phyloP scores from a whole-genome alignment of 2,113 vertebrate species.

The Eurystomus gularis region DNA sequence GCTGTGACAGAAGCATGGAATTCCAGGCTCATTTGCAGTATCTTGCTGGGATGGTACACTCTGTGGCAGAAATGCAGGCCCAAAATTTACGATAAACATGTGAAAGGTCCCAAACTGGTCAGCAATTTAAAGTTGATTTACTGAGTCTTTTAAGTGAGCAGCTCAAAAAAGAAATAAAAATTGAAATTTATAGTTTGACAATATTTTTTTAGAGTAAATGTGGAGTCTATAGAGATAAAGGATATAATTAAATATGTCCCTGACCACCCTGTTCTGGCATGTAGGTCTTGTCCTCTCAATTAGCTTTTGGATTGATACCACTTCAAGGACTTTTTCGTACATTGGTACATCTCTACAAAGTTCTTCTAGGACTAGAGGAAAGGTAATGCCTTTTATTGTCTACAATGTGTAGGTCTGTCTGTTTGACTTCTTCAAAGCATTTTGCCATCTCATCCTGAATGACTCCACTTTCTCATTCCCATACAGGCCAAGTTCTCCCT shows the following conservation, averaged over 20 bases:
- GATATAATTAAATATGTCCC: not conserved
- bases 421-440: not conserved
- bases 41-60: not conserved
- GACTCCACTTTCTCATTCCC: not conserved
- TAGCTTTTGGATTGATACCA: not conserved
- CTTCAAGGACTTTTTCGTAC: not conserved
- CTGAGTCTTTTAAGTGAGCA: not conserved
- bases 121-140: not conserved
- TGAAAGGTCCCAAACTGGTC: not conserved
- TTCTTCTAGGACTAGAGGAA: not conserved
- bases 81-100: not conserved
- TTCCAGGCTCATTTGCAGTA: not conserved
- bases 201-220: not conserved
- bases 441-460: not conserved
- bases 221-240: not conserved
- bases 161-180: not conserved
- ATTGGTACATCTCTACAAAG: not conserved
- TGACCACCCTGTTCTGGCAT: not conserved
- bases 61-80: not conserved
- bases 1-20: not conserved
- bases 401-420: too few relatives aligned
- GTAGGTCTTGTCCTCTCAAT: accelerated
- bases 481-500: not conserved
- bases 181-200: not conserved
- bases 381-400: accelerated